Conservation (phyloP, 2,888 invertebrate genomes). For the Cephalotes varians region DNA sequence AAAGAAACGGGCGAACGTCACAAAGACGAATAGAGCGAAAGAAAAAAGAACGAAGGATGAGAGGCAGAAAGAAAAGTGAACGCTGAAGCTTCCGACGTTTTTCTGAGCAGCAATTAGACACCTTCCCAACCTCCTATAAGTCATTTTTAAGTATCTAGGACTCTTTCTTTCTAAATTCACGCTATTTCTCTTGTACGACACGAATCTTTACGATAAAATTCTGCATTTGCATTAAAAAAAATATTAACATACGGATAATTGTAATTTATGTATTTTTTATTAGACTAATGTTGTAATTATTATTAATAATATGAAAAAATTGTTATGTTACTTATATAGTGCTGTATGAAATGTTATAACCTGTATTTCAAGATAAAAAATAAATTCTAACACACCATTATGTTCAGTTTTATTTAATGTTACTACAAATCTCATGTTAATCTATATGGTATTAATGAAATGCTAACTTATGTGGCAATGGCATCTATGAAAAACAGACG, state of each 20-base stretch:
- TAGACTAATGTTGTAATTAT: not conserved
- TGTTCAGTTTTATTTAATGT: not conserved
- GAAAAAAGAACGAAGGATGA: slow-evolving; percentile 34
- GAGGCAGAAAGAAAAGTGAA: slow-evolving; percentile 38
- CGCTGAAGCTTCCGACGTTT: slow-evolving; percentile 48
- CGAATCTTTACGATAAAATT: not conserved
- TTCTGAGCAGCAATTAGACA: slow-evolving; percentile 61
- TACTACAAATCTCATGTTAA: not conserved
- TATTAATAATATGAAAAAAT: not conserved
- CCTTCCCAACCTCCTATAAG: slow-evolving; percentile 38
- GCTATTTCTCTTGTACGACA: not conserved
- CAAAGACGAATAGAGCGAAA: slow-evolving; percentile 57
- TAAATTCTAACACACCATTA: not conserved
- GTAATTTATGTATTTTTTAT: not conserved
- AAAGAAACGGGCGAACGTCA: slow-evolving; percentile 54
- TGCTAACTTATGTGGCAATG: not conserved
- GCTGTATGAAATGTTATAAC: not conserved
- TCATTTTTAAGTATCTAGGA: slow-evolving; percentile 23
- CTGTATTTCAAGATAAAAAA: not conserved
- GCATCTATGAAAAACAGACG: not conserved
- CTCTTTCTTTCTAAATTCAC: slow-evolving; percentile 16
- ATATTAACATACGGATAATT: not conserved
- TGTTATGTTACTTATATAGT: no score
- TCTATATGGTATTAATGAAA: not conserved
- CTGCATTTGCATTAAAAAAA: not conserved